phyloP scores from a whole-genome alignment of 2,113 vertebrate genomes.

The Myiagra hebetior region DNA sequence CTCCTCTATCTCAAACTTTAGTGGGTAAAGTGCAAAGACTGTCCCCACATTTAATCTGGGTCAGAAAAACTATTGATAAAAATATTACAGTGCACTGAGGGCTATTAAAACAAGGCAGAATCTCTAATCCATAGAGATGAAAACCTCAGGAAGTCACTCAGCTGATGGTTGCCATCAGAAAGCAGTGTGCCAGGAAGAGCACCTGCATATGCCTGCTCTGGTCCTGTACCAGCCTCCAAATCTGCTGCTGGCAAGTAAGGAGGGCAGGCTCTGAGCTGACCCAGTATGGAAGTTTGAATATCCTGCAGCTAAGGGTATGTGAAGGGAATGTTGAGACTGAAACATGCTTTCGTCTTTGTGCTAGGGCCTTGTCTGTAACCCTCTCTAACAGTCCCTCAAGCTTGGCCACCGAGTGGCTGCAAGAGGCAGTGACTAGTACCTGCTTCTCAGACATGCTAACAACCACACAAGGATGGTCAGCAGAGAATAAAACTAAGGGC shows the following conservation, averaged over 20 bases:
- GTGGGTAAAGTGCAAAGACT: slow-evolving; percentile 10
- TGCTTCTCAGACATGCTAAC: background rate
- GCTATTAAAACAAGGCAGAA: background rate
- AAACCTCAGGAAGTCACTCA: background rate
- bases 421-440: background rate
- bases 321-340: background rate
- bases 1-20: background rate
- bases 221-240: background rate
- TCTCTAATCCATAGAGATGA: background rate
- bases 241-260: background rate
- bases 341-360: background rate
- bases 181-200: background rate
- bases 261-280: background rate
- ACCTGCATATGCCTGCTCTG: background rate
- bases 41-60: background rate
- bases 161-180: background rate
- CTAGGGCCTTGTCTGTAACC: too few species aligned
- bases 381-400: background rate
- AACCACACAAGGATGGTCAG: background rate
- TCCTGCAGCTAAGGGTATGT: background rate
- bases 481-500: background rate
- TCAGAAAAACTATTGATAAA: background rate
- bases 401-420: accelerated
- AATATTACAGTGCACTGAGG: background rate
- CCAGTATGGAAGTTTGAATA: background rate